These are phyloP conservation scores for Zosterops lateralis DNA, from an alignment of 2,113 vertebrate species.

Conservation along the genomic window DNA sequence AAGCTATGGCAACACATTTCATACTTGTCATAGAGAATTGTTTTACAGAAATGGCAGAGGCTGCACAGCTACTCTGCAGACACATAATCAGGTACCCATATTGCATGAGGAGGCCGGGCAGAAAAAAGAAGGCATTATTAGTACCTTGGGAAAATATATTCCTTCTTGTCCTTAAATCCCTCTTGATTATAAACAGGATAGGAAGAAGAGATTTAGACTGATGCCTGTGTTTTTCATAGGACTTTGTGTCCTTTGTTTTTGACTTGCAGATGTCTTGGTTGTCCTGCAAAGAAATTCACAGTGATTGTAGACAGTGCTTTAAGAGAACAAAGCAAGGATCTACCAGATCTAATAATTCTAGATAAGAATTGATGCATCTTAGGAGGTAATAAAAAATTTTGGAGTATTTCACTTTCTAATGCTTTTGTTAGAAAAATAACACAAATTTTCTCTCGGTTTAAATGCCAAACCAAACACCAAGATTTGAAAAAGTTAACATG, in stretches of 20 bases:
- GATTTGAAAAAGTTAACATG: not conserved
- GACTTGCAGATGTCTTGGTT: not conserved
- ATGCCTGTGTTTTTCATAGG: not conserved
- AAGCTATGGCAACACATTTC: not conserved
- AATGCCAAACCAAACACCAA: not conserved
- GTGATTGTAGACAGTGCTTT: not conserved
- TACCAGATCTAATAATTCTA: not conserved
- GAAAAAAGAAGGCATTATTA: not conserved
- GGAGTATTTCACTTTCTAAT: not conserved
- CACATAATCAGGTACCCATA: rapidly evolving
- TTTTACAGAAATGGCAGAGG: not conserved
- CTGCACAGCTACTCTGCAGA: not conserved
- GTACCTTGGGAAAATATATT: not conserved
- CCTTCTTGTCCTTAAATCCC: not conserved
- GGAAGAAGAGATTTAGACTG: not conserved
- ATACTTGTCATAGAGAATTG: not conserved
- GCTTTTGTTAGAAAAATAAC: not conserved
- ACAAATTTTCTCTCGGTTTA: not conserved
- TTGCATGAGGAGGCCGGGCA: not conserved
- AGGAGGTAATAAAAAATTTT: not conserved
- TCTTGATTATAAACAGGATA: not conserved
- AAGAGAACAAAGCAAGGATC: not conserved
- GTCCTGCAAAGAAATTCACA: not conserved
- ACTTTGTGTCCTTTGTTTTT: not conserved
- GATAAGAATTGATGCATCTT: not conserved